Evolutionary conservation across 2,797 vertebrate species (phyloP).

Genomic region (Pipistrellus pipistrellus): DNA sequence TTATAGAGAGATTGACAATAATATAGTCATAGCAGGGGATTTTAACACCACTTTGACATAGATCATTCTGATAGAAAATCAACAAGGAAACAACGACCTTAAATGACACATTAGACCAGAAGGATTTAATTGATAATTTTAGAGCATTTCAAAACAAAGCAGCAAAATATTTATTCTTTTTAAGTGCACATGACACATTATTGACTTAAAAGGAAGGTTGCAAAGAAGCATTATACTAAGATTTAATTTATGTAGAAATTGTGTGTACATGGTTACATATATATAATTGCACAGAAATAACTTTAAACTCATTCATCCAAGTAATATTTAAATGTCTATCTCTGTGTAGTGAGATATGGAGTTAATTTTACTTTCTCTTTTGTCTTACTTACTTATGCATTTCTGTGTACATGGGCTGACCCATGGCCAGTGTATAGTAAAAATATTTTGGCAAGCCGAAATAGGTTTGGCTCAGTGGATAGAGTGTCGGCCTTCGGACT

Average conservation of each 20-base stretch:
- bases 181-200: neutral
- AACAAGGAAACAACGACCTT: neutral
- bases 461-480: too few relatives aligned
- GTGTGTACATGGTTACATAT: neutral
- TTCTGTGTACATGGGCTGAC: neutral
- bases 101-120: too few relatives aligned
- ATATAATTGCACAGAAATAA: neutral
- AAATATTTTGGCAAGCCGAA: neutral
- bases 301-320: neutral
- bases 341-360: neutral
- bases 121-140: neutral
- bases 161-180: neutral
- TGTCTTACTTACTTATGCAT: neutral
- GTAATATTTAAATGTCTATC: slow-evolving; percentile 9
- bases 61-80: neutral
- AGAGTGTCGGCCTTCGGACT: too few relatives aligned
- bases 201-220: neutral
- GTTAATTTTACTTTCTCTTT: neutral
- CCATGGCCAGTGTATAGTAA: neutral
- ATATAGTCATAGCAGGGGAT: neutral
- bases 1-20: neutral
- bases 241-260: neutral
- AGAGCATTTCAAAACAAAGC: neutral
- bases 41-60: neutral
- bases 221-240: neutral